Percentiles rank a stretch among this genome's conserved stretches.
phyloP scores from a whole-genome alignment of 2,113 vertebrate genomes.

The Sorex fumeus region DNA sequence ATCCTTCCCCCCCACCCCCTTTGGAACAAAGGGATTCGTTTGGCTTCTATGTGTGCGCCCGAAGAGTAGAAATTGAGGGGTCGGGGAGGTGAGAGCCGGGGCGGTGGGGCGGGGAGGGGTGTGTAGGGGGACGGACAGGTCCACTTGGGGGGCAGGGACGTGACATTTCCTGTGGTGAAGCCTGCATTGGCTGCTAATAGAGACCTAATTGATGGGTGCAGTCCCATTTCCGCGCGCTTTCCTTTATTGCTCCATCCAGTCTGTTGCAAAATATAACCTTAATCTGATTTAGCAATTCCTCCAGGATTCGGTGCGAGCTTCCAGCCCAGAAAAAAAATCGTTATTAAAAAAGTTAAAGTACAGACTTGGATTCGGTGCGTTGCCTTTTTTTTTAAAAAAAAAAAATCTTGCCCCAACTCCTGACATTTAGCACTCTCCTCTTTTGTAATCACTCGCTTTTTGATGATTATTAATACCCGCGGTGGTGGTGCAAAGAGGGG shows the following conservation, averaged over 20 bases:
- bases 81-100: constrained; percentile 64
- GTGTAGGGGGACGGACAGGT: constrained; percentile 78
- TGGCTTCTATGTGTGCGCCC: constrained; percentile 89
- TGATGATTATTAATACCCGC: constrained; percentile 86
- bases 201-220: constrained; percentile 99
- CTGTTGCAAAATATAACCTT: constrained; percentile 99
- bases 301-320: constrained; percentile 96
- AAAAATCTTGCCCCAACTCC: constrained; percentile 63
- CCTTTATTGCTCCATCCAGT: constrained; percentile 99
- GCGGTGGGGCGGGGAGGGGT: no score
- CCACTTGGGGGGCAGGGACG: constrained; percentile 88
- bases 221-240: constrained; percentile 98
- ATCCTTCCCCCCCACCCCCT: constrained; percentile 49
- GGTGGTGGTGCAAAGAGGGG: neutral
- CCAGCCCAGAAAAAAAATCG: constrained; percentile 93
- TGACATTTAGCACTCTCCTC: constrained; percentile 83
- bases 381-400: constrained; percentile 87
- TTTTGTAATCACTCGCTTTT: constrained; percentile 72
- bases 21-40: constrained; percentile 87
- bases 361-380: constrained; percentile 91
- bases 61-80: constrained; percentile 93
- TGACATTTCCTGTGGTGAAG: constrained; percentile 98
- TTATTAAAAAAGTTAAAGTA: constrained; percentile 99
- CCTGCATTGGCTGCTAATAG: constrained; percentile 99
- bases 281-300: constrained; percentile 99